Conservation (phyloP, 2,797 vertebrate genomes). For the Neosalanx taihuensis region DNA sequence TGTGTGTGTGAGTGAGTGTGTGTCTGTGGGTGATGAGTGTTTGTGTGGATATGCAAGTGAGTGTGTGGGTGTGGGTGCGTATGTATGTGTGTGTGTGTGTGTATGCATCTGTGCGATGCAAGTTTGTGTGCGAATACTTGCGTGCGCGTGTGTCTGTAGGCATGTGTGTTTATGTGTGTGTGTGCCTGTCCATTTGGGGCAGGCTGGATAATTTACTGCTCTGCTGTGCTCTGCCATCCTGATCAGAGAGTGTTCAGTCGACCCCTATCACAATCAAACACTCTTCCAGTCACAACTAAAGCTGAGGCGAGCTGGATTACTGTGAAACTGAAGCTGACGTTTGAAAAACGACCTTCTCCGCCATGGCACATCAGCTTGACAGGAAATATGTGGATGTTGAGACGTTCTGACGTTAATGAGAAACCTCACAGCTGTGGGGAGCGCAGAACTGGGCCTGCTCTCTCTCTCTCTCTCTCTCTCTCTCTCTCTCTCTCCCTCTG, state of each 20-base stretch:
- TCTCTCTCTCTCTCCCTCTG: no score
- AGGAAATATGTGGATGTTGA: slow-evolving; percentile 38
- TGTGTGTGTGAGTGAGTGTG: slow-evolving; percentile 32
- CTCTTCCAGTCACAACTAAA: slow-evolving; percentile 40
- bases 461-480: background rate
- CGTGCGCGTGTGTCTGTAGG: background rate
- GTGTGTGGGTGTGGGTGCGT: background rate
- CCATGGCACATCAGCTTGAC: slow-evolving; percentile 33
- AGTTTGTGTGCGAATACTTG: background rate
- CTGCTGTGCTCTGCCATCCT: slow-evolving; percentile 52
- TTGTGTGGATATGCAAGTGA: background rate
- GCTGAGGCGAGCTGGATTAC: slow-evolving; percentile 24
- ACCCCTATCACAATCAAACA: slow-evolving; percentile 46
- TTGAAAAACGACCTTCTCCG: slow-evolving; percentile 49
- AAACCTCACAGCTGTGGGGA: slow-evolving; percentile 35
- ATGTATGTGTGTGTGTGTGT: background rate
- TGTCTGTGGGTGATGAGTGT: slow-evolving; percentile 29
- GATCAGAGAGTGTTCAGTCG: slow-evolving; percentile 53
- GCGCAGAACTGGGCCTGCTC: background rate
- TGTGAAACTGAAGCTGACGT: slow-evolving; percentile 42
- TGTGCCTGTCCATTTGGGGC: slow-evolving; percentile 68
- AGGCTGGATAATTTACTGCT: slow-evolving; percentile 56
- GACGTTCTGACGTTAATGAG: slow-evolving; percentile 40
- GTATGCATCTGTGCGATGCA: slow-evolving; percentile 41
- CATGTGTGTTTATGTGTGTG: slow-evolving; percentile 46